Percentiles rank a stretch among this genome's conserved stretches.
Evolutionary conservation across 1,140 invertebrate genomes (phyloP).

Genomic region (Phymastichus coffea): DNA sequence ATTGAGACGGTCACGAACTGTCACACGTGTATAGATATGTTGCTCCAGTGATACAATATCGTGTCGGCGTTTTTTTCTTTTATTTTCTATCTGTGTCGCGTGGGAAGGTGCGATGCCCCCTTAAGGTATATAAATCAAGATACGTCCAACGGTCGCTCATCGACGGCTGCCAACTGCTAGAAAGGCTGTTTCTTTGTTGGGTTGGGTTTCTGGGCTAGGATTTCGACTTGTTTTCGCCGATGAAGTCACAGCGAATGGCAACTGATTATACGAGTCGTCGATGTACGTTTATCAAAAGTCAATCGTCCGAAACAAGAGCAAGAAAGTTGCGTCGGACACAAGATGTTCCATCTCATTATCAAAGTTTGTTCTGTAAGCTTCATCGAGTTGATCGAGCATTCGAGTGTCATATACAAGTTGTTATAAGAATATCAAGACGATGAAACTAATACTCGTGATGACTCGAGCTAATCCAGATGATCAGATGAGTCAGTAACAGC

Average conservation of each 20-base stretch:
- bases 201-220: too few relatives aligned
- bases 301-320: too few relatives aligned
- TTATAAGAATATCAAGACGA: background rate
- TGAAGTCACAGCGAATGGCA: too few relatives aligned
- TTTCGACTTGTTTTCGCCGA: too few relatives aligned
- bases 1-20: conserved; percentile 23
- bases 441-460: background rate
- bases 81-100: background rate
- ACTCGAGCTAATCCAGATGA: conserved; percentile 13
- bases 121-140: background rate
- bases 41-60: background rate
- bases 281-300: too few relatives aligned
- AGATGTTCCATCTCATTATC: too few relatives aligned
- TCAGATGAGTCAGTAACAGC: conserved; percentile 11
- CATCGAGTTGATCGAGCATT: background rate
- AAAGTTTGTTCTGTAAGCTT: too few relatives aligned
- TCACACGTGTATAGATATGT: background rate
- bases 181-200: too few relatives aligned
- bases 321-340: too few relatives aligned
- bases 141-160: background rate
- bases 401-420: background rate
- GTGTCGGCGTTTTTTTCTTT: background rate
- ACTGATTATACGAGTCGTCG: too few relatives aligned
- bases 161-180: too few relatives aligned
- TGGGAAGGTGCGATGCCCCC: conserved; percentile 6